Evolutionary conservation across 92 coral and sea anemone genomes (phyloP), one percentile per base, ranked within the genome.

Genomic region (Muricea muricata): DNA sequence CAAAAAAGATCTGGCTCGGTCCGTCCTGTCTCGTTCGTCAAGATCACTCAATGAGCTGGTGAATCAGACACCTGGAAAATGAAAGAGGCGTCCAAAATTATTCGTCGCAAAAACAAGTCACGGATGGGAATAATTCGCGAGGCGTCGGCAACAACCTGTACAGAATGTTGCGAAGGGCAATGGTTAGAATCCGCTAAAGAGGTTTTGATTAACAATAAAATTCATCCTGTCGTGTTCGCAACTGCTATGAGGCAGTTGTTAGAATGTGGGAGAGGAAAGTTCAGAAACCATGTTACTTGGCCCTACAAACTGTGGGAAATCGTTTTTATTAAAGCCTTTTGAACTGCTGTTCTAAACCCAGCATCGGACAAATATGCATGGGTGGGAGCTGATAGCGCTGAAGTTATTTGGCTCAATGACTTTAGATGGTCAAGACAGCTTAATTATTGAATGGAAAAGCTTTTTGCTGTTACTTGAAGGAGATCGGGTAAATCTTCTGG

Each of bases 391-490:
- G 76, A 89, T 24, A 70, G 78, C 5, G 86, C 86, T 0, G 90
- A 87, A 37, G 81, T 67, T 31, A 71, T 87, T 7, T 82, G 73
- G 25, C 50, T 82, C 6, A 88, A 83, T 45, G 88, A 87, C 52
- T 87, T 82, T n/a, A 46, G 78, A 0, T 82, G 91, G 85, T 82
- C 87, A 1, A 54, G 83, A 1, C 70, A 56, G 39, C 54, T n/a
- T n/a, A n/a, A n/a, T 84, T 3, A 84, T 88, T 18, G 65, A 35
- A 23, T 88, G 86, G 92, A 78, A 84, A 30, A 87, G 72, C 35
- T 37, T 88, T 39, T 34, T 84, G 28, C 74, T 88, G 2, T 3
- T 84, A 67, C 84, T 88, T 6, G 89, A 84, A 50, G 91, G 88
- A 11, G 80, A 84, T 11, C 14, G 69, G 2, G 87, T 68, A 10